phyloP scores from a whole-genome alignment of 2,888 invertebrate species.

The Leucophenga maculata region DNA sequence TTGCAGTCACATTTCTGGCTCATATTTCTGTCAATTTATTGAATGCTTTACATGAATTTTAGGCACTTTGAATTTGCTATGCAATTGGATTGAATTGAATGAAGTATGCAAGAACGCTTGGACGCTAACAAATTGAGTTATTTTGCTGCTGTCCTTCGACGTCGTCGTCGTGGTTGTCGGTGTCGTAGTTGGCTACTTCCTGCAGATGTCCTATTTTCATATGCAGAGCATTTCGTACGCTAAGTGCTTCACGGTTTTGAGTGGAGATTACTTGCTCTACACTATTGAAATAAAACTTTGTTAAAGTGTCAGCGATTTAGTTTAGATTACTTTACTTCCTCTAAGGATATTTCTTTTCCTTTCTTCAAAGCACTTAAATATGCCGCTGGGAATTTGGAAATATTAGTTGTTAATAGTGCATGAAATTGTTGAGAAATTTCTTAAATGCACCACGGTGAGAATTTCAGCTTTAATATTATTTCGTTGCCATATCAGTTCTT shows the following conservation, averaged over 20 bases:
- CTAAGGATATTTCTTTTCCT: background rate
- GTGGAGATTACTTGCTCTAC: background rate
- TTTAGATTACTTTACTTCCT: slow-evolving; percentile 16
- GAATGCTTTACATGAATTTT: slow-evolving; percentile 37
- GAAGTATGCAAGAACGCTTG: slow-evolving; percentile 32
- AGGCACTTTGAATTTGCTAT: slow-evolving; percentile 19
- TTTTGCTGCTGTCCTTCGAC: background rate
- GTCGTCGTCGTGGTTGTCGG: background rate
- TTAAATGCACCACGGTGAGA: too few relatives aligned
- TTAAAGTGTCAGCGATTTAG: slow-evolving; percentile 22
- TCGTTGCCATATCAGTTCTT: too few relatives aligned
- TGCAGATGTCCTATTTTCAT: slow-evolving; percentile 12
- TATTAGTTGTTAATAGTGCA: background rate
- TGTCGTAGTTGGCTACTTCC: slow-evolving; percentile 11
- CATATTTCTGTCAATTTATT: slow-evolving; percentile 64
- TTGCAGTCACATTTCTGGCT: slow-evolving; percentile 35
- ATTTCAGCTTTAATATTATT: too few relatives aligned
- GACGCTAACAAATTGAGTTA: slow-evolving; percentile 29
- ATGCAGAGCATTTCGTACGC: background rate
- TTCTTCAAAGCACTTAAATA: background rate
- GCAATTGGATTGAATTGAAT: slow-evolving; percentile 46
- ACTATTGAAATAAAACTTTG: background rate
- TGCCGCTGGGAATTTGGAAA: too few relatives aligned
- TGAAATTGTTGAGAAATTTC: background rate
- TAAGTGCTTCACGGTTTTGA: slow-evolving; percentile 18